Conservation (phyloP, 64 coral and sea anemone genomes). For the Actinia equina region DNA sequence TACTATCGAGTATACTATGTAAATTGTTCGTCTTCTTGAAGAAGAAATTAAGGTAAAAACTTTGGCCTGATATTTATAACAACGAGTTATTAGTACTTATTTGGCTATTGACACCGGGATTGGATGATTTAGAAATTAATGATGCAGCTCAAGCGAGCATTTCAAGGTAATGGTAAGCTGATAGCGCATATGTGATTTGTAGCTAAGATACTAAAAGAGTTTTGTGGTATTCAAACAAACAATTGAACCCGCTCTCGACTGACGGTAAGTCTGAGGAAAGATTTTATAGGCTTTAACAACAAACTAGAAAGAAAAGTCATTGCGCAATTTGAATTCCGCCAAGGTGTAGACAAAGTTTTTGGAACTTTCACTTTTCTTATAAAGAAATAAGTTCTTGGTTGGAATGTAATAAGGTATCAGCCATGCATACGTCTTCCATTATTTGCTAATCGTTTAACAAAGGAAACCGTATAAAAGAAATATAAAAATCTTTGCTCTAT, state of each 20-base stretch:
- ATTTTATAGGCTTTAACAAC: background rate
- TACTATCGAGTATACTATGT: background rate
- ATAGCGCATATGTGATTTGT: background rate
- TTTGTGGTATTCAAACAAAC: background rate
- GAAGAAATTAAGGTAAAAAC: background rate
- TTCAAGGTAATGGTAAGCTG: background rate
- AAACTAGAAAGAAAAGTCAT: too few relatives aligned
- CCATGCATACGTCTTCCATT: background rate
- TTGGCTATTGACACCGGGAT: too few relatives aligned
- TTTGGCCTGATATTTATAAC: too few relatives aligned
- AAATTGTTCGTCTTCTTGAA: background rate
- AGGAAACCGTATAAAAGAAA: background rate
- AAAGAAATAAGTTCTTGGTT: background rate
- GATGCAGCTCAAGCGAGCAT: background rate
- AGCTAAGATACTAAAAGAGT: background rate
- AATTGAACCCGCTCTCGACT: background rate
- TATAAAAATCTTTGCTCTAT: background rate
- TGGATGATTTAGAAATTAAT: too few relatives aligned
- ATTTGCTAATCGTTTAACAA: background rate
- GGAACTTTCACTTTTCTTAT: too few relatives aligned
- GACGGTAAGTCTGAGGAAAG: too few relatives aligned
- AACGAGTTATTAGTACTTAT: too few relatives aligned
- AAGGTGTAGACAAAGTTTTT: too few relatives aligned
- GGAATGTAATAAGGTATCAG: background rate
- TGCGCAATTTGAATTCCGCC: too few relatives aligned